Evolutionary conservation across 2,113 vertebrate genomes (phyloP).

Genomic region (Heterochromis multidens): DNA sequence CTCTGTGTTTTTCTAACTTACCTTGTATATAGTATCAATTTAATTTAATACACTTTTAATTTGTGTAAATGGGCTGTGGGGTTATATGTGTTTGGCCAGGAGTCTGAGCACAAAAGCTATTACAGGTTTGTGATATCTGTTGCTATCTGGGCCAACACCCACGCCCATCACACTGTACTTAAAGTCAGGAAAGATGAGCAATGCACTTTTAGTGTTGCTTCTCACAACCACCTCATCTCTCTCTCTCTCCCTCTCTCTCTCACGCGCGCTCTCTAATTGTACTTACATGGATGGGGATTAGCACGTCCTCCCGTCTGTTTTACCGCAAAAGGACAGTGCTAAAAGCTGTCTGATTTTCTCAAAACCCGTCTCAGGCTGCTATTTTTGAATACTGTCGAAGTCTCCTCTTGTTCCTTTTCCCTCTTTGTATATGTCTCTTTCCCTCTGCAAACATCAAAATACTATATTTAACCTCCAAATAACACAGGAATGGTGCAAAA

Average conservation of each 20-base stretch:
- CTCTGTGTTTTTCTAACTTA: background rate
- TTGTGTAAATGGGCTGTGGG: background rate
- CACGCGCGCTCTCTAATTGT: background rate
- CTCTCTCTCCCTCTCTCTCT: background rate
- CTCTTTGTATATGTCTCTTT: background rate
- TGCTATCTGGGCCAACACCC: slow-evolving; percentile 37
- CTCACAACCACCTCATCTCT: background rate
- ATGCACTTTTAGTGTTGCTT: background rate
- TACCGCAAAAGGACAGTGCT: background rate
- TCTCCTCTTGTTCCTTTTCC: background rate
- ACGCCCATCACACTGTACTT: slow-evolving; percentile 28
- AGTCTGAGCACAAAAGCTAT: background rate
- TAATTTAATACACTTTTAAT: slow-evolving; percentile 2
- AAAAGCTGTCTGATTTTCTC: slow-evolving; percentile 17
- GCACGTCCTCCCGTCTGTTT: slow-evolving; percentile 23
- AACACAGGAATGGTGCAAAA: background rate
- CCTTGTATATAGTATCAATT: background rate
- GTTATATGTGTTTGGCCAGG: background rate
- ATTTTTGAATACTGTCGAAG: slow-evolving; percentile 33
- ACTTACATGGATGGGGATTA: slow-evolving; percentile 37
- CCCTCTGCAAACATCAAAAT: slow-evolving; percentile 1
- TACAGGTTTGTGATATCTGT: slow-evolving; percentile 42
- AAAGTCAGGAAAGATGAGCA: slow-evolving; percentile 13
- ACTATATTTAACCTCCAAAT: slow-evolving; percentile 43
- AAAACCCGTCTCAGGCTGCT: slow-evolving; percentile 14